Evolutionary conservation across 2,888 invertebrate species (phyloP).

Genomic region (Drosophila phalerata): DNA sequence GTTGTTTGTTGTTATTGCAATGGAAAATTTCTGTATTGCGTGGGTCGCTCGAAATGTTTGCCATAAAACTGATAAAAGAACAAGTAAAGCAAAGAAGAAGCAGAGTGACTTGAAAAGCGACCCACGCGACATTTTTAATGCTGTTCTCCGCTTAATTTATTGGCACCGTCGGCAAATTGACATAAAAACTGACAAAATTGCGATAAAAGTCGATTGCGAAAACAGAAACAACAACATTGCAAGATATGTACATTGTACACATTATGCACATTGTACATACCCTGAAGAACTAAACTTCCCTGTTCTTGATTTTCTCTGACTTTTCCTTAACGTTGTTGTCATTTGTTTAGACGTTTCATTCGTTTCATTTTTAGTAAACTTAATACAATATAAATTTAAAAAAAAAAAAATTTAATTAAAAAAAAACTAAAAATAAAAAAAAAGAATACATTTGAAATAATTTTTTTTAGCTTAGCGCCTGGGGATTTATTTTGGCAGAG

Average conservation of each 20-base stretch:
- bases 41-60: constrained; percentile 37
- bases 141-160: constrained; percentile 53
- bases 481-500: too few relatives aligned
- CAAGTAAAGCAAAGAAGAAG: constrained; percentile 1
- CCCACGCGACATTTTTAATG: constrained; percentile 54
- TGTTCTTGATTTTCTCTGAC: too few relatives aligned
- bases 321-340: too few relatives aligned
- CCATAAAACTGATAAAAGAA: constrained; percentile 58
- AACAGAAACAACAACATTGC: constrained; percentile 19
- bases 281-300: too few relatives aligned
- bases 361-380: too few relatives aligned
- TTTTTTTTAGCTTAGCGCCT: too few relatives aligned
- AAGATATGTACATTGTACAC: constrained; percentile 19
- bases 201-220: constrained; percentile 52
- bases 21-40: constrained; percentile 48
- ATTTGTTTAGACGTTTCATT: too few relatives aligned
- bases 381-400: too few relatives aligned
- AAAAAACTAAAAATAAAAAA: too few relatives aligned
- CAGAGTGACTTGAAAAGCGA: constrained; percentile 35
- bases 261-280: too few relatives aligned
- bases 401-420: too few relatives aligned
- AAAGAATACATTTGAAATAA: too few relatives aligned
- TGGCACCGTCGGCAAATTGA: constrained; percentile 57
- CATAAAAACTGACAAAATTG: constrained; percentile 56
- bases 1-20: constrained; percentile 13